Conservation (phyloP, 2,797 vertebrate genomes). For the Anniella stebbinsi region DNA sequence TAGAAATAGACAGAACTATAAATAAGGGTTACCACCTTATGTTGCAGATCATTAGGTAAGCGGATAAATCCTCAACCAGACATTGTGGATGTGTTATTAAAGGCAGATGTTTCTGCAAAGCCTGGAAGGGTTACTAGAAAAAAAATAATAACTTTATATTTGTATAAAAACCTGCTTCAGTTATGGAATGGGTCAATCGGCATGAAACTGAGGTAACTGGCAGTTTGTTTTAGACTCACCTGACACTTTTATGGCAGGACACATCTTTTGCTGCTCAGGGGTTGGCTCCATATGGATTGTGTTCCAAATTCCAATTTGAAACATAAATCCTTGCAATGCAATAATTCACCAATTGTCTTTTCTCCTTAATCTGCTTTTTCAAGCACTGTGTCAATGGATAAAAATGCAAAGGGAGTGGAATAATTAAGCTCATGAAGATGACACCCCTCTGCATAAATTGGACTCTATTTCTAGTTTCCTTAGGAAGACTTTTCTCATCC, state of each 20-base stretch:
- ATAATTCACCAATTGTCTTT: constrained; percentile 50
- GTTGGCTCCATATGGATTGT: constrained; percentile 68
- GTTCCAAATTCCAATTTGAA: constrained; percentile 68
- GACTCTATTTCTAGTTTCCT: constrained; percentile 31
- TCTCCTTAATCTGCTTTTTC: constrained; percentile 48
- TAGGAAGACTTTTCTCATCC: constrained; percentile 6
- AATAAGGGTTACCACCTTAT: constrained; percentile 67
- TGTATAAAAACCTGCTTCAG: constrained; percentile 72
- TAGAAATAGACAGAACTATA: constrained; percentile 44
- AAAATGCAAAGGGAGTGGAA: constrained; percentile 10
- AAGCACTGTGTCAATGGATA: constrained; percentile 12
- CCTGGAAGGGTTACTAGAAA: constrained; percentile 60
- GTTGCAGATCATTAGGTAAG: constrained; percentile 70
- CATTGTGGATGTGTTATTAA: constrained; percentile 66
- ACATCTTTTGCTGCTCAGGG: constrained; percentile 54
- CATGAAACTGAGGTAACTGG: constrained; percentile 68
- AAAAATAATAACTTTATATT: constrained; percentile 19
- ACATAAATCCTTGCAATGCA: constrained; percentile 61
- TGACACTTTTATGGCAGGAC: constrained; percentile 72
- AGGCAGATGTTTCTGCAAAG: constrained; percentile 73
- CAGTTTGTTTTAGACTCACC: constrained; percentile 63
- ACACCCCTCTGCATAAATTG: background rate
- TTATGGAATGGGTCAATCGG: constrained; percentile 72
- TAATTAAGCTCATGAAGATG: constrained; percentile 32
- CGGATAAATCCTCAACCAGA: constrained; percentile 66